A percentile compares a stretch with the other conserved stretches of the same genome.
Conservation (phyloP, 2,888 invertebrate genomes). For the Machimus atricapillus region DNA sequence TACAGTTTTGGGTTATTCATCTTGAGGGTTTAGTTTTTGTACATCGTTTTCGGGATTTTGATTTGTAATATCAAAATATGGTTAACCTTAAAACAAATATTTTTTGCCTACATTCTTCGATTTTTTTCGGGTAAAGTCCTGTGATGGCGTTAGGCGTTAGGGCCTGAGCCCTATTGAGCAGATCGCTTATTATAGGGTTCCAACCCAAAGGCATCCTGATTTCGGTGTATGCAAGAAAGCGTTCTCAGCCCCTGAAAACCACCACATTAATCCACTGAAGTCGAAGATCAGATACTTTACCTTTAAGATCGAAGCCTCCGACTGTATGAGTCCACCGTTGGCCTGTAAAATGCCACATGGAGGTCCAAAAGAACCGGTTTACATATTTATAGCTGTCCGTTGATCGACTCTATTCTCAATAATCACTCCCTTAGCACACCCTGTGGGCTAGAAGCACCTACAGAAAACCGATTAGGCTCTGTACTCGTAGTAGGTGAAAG, state of each 20-base stretch:
- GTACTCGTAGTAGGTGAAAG: conserved; percentile 28
- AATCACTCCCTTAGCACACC: conserved; percentile 18
- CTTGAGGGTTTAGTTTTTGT: too few species aligned
- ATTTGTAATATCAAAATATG: too few species aligned
- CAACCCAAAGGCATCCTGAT: background rate
- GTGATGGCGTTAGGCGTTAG: too few species aligned
- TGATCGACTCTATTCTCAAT: conserved; percentile 23
- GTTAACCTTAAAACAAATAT: too few species aligned
- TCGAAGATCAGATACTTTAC: background rate
- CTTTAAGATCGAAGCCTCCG: background rate
- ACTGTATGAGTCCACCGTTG: background rate
- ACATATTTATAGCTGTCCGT: conserved; percentile 36
- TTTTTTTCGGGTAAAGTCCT: too few species aligned
- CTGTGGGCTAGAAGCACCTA: background rate
- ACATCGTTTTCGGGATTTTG: too few species aligned
- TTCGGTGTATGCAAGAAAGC: background rate
- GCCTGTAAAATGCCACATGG: conserved; percentile 30
- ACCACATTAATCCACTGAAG: background rate
- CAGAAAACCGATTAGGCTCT: background rate
- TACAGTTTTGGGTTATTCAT: too few species aligned
- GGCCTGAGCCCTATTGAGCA: too few species aligned
- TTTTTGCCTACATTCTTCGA: too few species aligned
- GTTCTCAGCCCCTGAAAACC: background rate
- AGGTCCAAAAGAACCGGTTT: conserved; percentile 43
- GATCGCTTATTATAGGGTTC: background rate